These are phyloP conservation scores for Meloidogyne floridensis DNA, from an alignment of 1,140 invertebrate species.

Conservation along the genomic window DNA sequence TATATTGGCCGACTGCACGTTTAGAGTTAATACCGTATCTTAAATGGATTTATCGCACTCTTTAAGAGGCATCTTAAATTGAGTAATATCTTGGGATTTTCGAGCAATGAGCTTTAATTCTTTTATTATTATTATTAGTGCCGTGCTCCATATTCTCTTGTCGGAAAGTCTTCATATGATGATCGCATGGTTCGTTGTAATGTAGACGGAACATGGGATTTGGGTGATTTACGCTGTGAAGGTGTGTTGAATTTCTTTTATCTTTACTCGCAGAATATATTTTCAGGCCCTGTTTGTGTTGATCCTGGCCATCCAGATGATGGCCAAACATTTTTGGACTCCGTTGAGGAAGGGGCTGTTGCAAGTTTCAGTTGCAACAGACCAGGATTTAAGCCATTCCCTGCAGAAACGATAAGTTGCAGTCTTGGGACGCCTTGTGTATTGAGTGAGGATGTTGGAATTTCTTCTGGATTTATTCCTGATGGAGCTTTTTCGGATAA, in stretches of 20 bases:
- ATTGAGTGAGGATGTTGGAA: slow-evolving; percentile 84
- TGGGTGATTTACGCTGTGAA: slow-evolving; percentile 90
- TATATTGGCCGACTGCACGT: too few relatives aligned
- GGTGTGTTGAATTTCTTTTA: slow-evolving; percentile 1
- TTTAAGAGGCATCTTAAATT: too few relatives aligned
- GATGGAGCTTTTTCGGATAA: slow-evolving; percentile 94
- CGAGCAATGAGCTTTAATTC: too few relatives aligned
- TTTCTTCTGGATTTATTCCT: slow-evolving; percentile 86
- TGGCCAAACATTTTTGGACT: slow-evolving; percentile 82
- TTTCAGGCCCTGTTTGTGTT: slow-evolving; percentile 78
- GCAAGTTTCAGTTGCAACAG: slow-evolving; percentile 85
- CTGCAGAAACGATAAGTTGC: slow-evolving; percentile 84
- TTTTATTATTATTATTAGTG: slow-evolving; percentile 69
- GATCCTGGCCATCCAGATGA: slow-evolving; percentile 88
- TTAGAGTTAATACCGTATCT: too few relatives aligned
- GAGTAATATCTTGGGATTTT: too few relatives aligned
- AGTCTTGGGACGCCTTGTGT: slow-evolving; percentile 88
- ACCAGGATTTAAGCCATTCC: slow-evolving; percentile 88
- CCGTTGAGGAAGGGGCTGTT: slow-evolving; percentile 87
- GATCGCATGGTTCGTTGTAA: slow-evolving; percentile 89
- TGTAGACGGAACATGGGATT: slow-evolving; percentile 91
- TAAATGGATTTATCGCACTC: too few relatives aligned
- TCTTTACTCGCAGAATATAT: too few relatives aligned
- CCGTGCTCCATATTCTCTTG: slow-evolving; percentile 89
- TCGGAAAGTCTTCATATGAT: slow-evolving; percentile 84